Conservation (phyloP, 1,140 invertebrate genomes). For the Lithobius niger region DNA sequence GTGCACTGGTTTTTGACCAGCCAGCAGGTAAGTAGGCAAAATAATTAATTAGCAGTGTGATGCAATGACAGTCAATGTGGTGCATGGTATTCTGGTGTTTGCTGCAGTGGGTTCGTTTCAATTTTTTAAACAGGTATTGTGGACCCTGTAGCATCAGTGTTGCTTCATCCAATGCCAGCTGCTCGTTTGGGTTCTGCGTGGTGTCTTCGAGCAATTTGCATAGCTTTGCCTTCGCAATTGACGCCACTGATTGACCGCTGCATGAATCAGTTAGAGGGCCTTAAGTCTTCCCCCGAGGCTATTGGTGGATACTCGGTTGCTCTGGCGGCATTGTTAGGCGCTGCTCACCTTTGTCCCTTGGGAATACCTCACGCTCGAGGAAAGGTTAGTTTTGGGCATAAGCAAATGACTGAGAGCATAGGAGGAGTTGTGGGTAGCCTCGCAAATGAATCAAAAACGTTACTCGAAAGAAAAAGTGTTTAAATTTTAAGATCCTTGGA, state of each 20-base stretch:
- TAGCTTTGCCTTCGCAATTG: conserved; percentile 84
- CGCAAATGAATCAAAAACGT: too few relatives aligned
- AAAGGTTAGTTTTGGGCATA: conserved; percentile 62
- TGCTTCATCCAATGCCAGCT: conserved; percentile 85
- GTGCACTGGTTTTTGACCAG: conserved; percentile 72
- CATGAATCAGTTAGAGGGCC: conserved; percentile 68
- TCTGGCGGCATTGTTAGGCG: conserved; percentile 80
- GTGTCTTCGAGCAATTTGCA: conserved; percentile 80
- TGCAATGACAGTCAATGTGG: neutral
- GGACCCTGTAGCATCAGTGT: conserved; percentile 55
- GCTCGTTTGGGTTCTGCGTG: conserved; percentile 84
- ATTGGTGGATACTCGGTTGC: conserved; percentile 89
- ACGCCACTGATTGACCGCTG: conserved; percentile 81
- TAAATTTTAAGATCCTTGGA: too few relatives aligned
- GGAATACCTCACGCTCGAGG: conserved; percentile 93
- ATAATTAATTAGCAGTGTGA: neutral
- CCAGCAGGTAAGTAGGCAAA: conserved; percentile 48
- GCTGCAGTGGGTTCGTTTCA: too few relatives aligned
- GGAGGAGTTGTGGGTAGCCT: too few relatives aligned
- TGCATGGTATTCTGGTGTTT: too few relatives aligned
- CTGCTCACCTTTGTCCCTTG: conserved; percentile 75
- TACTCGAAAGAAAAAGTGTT: too few relatives aligned
- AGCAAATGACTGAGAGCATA: too few relatives aligned
- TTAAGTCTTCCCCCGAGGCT: conserved; percentile 82
- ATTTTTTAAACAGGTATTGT: conserved; percentile 33